Evolutionary conservation across 1,140 invertebrate genomes (phyloP).

Genomic region (Euglossa dilemma): DNA sequence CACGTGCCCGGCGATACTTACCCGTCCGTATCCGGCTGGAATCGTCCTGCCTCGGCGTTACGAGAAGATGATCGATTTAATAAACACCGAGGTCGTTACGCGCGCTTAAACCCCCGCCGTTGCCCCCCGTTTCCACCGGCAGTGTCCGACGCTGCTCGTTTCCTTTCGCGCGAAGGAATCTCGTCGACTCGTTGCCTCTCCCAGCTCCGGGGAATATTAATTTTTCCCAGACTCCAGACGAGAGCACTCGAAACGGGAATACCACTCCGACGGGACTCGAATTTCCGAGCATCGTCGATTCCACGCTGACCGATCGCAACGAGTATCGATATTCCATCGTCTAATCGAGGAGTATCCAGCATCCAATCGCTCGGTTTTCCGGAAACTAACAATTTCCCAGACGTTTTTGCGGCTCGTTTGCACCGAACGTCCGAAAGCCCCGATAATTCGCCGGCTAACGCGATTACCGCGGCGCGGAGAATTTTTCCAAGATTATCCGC

Average conservation of each 20-base stretch:
- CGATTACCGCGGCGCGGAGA: no score
- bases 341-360: neutral
- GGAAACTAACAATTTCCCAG: no score
- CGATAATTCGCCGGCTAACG: no score
- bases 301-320: no score
- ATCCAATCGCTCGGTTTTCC: no score
- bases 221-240: neutral
- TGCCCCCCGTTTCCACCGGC: neutral
- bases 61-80: conserved; percentile 43
- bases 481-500: neutral
- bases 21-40: conserved; percentile 23
- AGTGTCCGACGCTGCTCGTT: neutral
- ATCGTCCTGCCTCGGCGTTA: neutral
- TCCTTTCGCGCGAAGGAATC: neutral
- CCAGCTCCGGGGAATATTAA: conserved; percentile 8
- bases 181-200: neutral
- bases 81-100: conserved; percentile 42
- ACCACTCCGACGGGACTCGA: neutral
- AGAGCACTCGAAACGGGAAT: neutral
- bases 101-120: conserved; percentile 19
- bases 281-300: neutral
- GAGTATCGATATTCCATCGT: neutral
- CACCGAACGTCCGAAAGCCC: no score
- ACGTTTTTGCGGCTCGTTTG: no score
- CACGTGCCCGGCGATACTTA: conserved; percentile 49